Evolutionary conservation across 1,140 invertebrate species (phyloP).

Genomic region (Tetramorium parvispinum): DNA sequence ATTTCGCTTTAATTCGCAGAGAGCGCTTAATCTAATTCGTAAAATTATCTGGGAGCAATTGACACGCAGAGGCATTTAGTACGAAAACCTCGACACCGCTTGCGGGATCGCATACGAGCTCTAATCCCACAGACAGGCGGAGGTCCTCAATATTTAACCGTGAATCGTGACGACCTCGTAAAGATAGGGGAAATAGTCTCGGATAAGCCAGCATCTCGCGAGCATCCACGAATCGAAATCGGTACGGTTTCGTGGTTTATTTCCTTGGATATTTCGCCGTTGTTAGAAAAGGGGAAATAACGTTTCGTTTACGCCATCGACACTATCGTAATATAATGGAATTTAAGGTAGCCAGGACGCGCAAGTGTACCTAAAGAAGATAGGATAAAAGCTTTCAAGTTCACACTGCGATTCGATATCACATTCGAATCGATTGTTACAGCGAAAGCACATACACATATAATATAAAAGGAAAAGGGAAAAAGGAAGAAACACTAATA

Average conservation of each 20-base stretch:
- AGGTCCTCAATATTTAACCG: slow-evolving; percentile 62
- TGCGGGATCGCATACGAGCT: slow-evolving; percentile 15
- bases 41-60: background rate
- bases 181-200: slow-evolving; percentile 59
- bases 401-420: background rate
- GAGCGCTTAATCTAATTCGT: background rate
- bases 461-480: background rate
- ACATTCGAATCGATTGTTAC: background rate
- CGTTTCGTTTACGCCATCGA: slow-evolving; percentile 62
- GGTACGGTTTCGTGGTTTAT: slow-evolving; percentile 60
- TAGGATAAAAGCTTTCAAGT: background rate
- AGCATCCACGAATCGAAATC: slow-evolving; percentile 58
- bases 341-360: slow-evolving; percentile 7
- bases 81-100: background rate
- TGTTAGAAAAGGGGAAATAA: slow-evolving; percentile 46
- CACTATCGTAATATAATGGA: slow-evolving; percentile 17
- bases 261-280: slow-evolving; percentile 64
- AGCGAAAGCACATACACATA: background rate
- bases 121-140: slow-evolving; percentile 16
- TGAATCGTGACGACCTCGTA: slow-evolving; percentile 55
- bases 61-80: slow-evolving; percentile 23
- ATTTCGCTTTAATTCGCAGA: background rate
- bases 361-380: slow-evolving; percentile 39
- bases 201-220: slow-evolving; percentile 63
- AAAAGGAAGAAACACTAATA: background rate